Conservation (phyloP, 2,113 vertebrate genomes). For the Rissa tridactyla region DNA sequence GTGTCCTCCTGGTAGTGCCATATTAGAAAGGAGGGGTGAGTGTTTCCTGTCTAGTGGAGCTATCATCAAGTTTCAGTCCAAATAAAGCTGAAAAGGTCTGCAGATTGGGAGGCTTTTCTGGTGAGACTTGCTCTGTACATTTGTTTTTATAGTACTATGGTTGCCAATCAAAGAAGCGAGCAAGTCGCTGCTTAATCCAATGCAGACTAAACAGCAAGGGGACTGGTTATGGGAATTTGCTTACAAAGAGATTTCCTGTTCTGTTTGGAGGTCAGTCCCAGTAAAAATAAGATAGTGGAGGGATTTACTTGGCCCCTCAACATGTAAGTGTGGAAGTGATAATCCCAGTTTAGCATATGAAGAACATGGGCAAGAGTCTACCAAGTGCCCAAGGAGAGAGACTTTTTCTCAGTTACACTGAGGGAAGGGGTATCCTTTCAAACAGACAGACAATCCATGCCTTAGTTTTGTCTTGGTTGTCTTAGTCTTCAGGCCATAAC, state of each 20-base stretch:
- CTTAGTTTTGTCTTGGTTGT: neutral
- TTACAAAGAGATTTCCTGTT: slow-evolving; percentile 75
- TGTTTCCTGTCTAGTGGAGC: slow-evolving; percentile 66
- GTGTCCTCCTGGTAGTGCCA: slow-evolving; percentile 27
- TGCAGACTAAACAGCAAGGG: slow-evolving; percentile 78
- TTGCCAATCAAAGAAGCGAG: slow-evolving; percentile 77
- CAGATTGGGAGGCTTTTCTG: slow-evolving; percentile 50
- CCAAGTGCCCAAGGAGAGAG: neutral
- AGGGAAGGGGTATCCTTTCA: neutral
- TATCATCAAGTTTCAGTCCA: slow-evolving; percentile 74
- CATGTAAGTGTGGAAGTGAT: neutral
- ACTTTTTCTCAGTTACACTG: neutral
- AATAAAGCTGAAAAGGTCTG: slow-evolving; percentile 70
- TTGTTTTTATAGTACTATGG: slow-evolving; percentile 71
- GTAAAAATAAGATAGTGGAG: slow-evolving; percentile 31
- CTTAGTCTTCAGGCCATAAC: neutral
- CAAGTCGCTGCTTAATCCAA: slow-evolving; percentile 59
- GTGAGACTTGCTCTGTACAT: slow-evolving; percentile 59
- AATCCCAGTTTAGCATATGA: neutral
- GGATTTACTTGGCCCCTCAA: slow-evolving; percentile 13
- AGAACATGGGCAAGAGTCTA: neutral
- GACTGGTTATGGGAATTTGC: slow-evolving; percentile 70
- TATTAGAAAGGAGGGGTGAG: slow-evolving; percentile 45
- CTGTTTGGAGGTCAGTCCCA: slow-evolving; percentile 66
- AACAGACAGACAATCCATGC: neutral